Percentiles rank a stretch among this genome's conserved stretches.
Conservation (phyloP, 2,113 vertebrate genomes). For the Anhinga anhinga region DNA sequence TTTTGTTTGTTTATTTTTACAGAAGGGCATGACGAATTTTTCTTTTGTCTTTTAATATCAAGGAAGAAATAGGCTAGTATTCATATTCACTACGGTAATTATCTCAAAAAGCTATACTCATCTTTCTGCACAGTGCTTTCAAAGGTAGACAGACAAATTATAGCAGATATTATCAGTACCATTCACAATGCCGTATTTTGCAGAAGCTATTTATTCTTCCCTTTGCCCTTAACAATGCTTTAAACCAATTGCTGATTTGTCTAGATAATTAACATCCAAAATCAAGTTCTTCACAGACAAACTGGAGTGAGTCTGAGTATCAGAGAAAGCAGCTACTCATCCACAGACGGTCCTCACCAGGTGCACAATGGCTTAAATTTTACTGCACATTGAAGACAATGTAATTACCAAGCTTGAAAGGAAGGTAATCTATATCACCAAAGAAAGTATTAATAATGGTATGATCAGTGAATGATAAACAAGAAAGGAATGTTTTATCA, state of each 20-base stretch:
- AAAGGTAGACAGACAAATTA: not conserved
- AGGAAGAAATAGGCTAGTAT: not conserved
- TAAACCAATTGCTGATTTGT: not conserved
- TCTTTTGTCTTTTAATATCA: not conserved
- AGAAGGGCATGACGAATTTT: not conserved
- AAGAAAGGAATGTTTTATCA: not conserved
- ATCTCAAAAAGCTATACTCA: not conserved
- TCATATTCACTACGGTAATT: not conserved
- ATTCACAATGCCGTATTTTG: not conserved
- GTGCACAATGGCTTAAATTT: not conserved
- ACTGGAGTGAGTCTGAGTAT: not conserved
- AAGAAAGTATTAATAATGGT: not conserved
- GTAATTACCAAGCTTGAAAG: not conserved
- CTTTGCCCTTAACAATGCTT: not conserved
- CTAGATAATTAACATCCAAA: slow-evolving; percentile 4
- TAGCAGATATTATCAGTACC: not conserved
- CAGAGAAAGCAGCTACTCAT: not conserved
- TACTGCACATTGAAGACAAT: not conserved
- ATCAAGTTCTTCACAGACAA: not conserved
- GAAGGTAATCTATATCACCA: not conserved
- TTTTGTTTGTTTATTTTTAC: not conserved
- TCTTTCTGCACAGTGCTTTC: not conserved
- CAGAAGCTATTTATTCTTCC: not conserved
- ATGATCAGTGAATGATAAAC: not conserved
- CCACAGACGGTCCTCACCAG: not conserved